Evolutionary conservation across 2,113 vertebrate genomes (phyloP), one percentile per base, ranked within the genome.

Genomic region (Micronisus gabar): DNA sequence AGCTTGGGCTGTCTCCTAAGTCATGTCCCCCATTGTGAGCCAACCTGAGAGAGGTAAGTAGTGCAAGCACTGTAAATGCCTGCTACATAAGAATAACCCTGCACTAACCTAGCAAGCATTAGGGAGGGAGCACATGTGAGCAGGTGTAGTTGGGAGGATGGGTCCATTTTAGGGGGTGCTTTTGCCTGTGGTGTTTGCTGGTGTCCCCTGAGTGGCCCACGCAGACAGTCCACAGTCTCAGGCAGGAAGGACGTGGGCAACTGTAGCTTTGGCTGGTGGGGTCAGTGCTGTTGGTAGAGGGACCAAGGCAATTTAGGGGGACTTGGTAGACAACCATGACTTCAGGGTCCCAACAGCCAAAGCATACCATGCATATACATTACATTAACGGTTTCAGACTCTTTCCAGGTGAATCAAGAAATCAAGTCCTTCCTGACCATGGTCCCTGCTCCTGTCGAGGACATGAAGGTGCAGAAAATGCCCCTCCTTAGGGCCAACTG

Each of bases 21-120:
- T 26, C 43, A 15, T 15, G 21, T 59, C 10, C 48, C 38, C 13
- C 29, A 15, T 3, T 59, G 25, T 43, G 25, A 18, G 43, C 30
- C 53, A 40, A 41, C 55, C 47, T 36, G 72, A 80, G 48, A 45
- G 4, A 11, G 1, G 1, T 43, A n/a, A 53, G 38, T 19, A 29
- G 15, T 53, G 62, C 19, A 48, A 75, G 17, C 15, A 34, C 18
- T 58, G 15, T 62, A 48, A 82, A 45, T 34, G 40, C 3, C 34
- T 53, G 30, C 30, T 29, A 3, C 13, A 15, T 7, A 55, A 40
- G 43, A 88, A 17, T 30, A 68, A 14, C 4, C 55, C 32, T 41
- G 18, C 48, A 48, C 47, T 78, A 36, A 43, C 15, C 21, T 12
- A 20, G 53, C 0, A 0, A 81, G 13, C 26, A 17, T 15, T n/a